These are phyloP conservation scores for Bolinopsis microptera DNA, from an alignment of 37 sponge, comb jelly and placozoan species.

Conservation along the genomic window DNA sequence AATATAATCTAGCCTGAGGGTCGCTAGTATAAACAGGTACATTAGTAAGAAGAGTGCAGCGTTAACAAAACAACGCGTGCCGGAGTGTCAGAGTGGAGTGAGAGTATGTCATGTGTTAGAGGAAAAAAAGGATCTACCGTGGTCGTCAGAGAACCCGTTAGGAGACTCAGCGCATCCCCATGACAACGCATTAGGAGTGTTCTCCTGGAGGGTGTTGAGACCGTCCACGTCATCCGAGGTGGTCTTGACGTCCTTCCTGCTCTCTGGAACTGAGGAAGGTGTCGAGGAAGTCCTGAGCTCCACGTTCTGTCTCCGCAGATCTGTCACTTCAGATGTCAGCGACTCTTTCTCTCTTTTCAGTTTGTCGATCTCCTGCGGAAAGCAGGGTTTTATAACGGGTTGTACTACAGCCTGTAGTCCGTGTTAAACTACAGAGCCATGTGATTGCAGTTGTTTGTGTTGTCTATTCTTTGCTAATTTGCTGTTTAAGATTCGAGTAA, in stretches of 20 bases:
- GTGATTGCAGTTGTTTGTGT: too few species aligned
- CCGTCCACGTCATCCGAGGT: neutral
- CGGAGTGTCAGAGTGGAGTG: too few species aligned
- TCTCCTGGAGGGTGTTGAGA: neutral
- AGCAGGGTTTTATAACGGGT: too few species aligned
- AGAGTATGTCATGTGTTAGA: too few species aligned
- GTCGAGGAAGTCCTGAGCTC: neutral
- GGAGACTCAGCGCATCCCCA: neutral
- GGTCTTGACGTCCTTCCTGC: neutral
- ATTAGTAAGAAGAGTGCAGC: too few species aligned
- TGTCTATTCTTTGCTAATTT: too few species aligned
- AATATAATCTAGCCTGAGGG: neutral
- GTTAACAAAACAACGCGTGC: too few species aligned
- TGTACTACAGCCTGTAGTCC: too few species aligned
- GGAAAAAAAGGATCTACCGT: neutral
- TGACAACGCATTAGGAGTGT: neutral
- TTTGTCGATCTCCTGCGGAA: slow-evolving; percentile 50
- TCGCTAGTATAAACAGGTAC: neutral
- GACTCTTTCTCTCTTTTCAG: slow-evolving; percentile 16
- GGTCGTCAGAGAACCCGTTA: neutral
- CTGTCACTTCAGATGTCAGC: slow-evolving; percentile 32
- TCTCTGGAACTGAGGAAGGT: neutral
- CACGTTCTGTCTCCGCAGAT: neutral
- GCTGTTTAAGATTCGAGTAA: too few species aligned
- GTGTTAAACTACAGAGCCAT: too few species aligned